Evolutionary conservation across 2,888 invertebrate genomes (phyloP).

Genomic region (Fissipunctia ypsillon): DNA sequence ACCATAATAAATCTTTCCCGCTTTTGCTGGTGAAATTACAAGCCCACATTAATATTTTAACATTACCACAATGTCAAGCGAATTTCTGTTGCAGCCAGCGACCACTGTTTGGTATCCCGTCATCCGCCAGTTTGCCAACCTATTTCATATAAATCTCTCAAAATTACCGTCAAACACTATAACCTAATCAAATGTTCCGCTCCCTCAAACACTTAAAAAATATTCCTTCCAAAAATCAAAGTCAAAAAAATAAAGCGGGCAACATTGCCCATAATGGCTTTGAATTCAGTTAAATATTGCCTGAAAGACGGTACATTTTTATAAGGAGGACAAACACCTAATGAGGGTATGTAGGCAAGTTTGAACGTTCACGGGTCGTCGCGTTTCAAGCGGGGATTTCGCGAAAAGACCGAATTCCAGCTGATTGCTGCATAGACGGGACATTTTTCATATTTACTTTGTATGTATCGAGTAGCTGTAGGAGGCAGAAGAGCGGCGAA

Average conservation of each 20-base stretch:
- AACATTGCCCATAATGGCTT: conserved; percentile 59
- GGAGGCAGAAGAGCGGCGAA: not conserved
- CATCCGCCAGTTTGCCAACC: not conserved
- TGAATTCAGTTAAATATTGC: conserved; percentile 62
- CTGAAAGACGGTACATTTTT: conserved; percentile 76
- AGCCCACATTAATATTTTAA: too few species aligned
- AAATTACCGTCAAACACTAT: not conserved
- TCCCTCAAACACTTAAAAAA: conserved; percentile 18
- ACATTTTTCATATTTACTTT: conserved; percentile 52
- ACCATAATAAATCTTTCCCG: not conserved
- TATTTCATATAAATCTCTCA: not conserved
- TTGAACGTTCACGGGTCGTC: conserved; percentile 81
- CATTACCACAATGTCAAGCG: not conserved
- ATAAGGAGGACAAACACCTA: conserved; percentile 86
- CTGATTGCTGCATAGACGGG: conserved; percentile 61
- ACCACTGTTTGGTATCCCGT: not conserved
- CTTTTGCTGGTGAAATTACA: not conserved
- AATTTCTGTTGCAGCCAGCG: too few species aligned
- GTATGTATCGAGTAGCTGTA: conserved; percentile 23
- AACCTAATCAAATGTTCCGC: not conserved
- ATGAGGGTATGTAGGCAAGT: conserved; percentile 83
- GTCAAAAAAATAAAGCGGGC: conserved; percentile 34
- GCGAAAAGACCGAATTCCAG: conserved; percentile 53
- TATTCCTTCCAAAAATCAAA: conserved; percentile 45
- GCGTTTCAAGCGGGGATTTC: conserved; percentile 52